phyloP scores from a whole-genome alignment of 2,797 vertebrate species.

The Danio albolineatus region DNA sequence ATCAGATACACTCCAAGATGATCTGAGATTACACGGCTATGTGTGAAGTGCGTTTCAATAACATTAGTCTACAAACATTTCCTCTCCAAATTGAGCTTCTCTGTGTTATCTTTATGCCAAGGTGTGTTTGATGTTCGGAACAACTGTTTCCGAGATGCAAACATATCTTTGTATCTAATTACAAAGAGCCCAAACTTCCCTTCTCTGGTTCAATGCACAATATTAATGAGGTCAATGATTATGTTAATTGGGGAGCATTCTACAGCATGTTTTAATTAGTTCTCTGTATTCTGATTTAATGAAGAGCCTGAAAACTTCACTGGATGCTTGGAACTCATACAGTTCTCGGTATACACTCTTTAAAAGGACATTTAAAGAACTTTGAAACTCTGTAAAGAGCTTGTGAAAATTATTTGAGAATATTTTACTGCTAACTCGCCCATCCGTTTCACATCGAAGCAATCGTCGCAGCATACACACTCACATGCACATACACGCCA shows the following conservation, averaged over 20 bases:
- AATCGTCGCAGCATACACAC: neutral
- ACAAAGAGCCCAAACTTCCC: constrained; percentile 63
- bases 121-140: constrained; percentile 42
- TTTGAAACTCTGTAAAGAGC: neutral
- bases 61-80: neutral
- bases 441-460: neutral
- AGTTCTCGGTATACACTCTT: constrained; percentile 14
- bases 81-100: neutral
- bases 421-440: too few relatives aligned
- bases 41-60: constrained; percentile 12
- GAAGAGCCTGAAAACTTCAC: constrained; percentile 48
- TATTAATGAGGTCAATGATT: constrained; percentile 80
- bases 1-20: neutral
- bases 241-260: constrained; percentile 70
- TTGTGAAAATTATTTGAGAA: neutral
- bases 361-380: constrained; percentile 21
- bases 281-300: constrained; percentile 60
- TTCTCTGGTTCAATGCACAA: constrained; percentile 80
- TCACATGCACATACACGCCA: neutral
- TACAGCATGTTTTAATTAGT: constrained; percentile 66
- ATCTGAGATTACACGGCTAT: neutral
- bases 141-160: constrained; percentile 54
- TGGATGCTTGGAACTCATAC: constrained; percentile 41
- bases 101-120: constrained; percentile 13
- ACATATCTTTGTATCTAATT: constrained; percentile 62